Evolutionary conservation across 2,113 vertebrate genomes (phyloP).

Genomic region (Nerophis lumbriciformis): DNA sequence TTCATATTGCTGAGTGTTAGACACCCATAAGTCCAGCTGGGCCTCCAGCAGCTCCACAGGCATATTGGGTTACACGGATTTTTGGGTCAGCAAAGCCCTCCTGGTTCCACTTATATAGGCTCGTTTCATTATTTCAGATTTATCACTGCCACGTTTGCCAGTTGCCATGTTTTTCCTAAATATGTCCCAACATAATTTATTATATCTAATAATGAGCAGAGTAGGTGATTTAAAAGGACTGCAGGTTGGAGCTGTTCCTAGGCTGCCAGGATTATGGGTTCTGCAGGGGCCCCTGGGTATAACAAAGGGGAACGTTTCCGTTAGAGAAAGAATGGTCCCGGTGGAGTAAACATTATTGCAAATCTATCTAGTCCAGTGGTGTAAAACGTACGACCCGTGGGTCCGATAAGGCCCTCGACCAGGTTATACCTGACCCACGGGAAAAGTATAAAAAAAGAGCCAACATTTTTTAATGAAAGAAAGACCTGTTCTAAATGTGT

Average conservation of each 20-base stretch:
- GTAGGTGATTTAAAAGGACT: conserved; percentile 44
- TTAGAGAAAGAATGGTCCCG: conserved; percentile 16
- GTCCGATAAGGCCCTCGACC: too few relatives aligned
- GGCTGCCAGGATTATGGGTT: conserved; percentile 44
- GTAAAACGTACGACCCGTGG: too few relatives aligned
- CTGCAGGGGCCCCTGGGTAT: conserved; percentile 25
- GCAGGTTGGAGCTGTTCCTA: conserved; percentile 49
- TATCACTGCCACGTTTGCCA: conserved; percentile 64
- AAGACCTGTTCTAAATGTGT: too few relatives aligned
- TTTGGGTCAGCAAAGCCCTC: conserved; percentile 47
- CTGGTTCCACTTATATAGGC: conserved; percentile 69
- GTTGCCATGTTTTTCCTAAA: conserved; percentile 53
- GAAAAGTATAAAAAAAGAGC: too few relatives aligned
- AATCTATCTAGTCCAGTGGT: conserved; percentile 15
- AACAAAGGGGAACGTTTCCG: conserved; percentile 20
- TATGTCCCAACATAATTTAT: conserved; percentile 49
- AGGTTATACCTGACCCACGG: too few relatives aligned
- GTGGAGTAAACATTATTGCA: conserved; percentile 28
- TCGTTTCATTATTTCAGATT: conserved; percentile 74
- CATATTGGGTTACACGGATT: conserved; percentile 54
- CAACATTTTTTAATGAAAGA: too few relatives aligned
- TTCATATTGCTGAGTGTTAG: conserved; percentile 40
- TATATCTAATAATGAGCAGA: conserved; percentile 51
- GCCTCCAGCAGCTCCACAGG: conserved; percentile 48
- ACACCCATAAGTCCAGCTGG: conserved; percentile 34